Base-by-base conservation (phyloP, 2,888 invertebrate species). In the Cosmia trapezina region DNA sequence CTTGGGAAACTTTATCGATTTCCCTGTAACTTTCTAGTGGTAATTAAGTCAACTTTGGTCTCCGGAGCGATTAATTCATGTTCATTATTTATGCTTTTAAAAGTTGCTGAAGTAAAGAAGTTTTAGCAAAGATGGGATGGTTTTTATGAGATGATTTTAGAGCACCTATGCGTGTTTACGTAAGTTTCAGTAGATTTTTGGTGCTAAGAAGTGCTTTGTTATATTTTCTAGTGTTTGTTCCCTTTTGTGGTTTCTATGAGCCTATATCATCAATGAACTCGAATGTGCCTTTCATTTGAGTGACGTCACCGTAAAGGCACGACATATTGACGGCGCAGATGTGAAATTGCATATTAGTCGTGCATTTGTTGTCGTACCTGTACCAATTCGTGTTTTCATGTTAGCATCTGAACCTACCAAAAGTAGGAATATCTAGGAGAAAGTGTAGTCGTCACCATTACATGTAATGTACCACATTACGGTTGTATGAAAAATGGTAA, bases 21-120 rank as follows among this genome's bases (percentile, higher is more conserved):
- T 70, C 45, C 17, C 61, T 51, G 56, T 76, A 78, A 80, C 76
- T 84, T 78, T 64, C 49, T 78, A 64, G 74, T 71, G 68, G 84
- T 73, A 76, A 84, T 83, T 83, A 84, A 78, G 69, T 84, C 74
- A 75, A 84, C 76, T 81, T 84, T 76, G 69, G 85, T 74, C 84
- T 75, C 73, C 28, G 19, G 60, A 61, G 78, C 81, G 70, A 83
- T 81, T 84, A 77, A 78, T 84, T 81, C 71, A 56, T 70, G 76
- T 76, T 65, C 64, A 78, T 83, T 71, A 78, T 80, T 84, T 78
- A 84, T 80, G 77, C 66, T 81, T 81, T 82, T 64, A 75, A 78
- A 83, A 83, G 69, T 72, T 72, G 56, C 33, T 66, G 53, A 37
- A 61, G 56, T 71, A 70, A 56, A 61, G 17, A 57, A 67, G 57